A percentile compares a stretch with the other conserved stretches of the same genome.
phyloP scores from a whole-genome alignment of 2,113 vertebrate species.

The Oreochromis tanganicae region DNA sequence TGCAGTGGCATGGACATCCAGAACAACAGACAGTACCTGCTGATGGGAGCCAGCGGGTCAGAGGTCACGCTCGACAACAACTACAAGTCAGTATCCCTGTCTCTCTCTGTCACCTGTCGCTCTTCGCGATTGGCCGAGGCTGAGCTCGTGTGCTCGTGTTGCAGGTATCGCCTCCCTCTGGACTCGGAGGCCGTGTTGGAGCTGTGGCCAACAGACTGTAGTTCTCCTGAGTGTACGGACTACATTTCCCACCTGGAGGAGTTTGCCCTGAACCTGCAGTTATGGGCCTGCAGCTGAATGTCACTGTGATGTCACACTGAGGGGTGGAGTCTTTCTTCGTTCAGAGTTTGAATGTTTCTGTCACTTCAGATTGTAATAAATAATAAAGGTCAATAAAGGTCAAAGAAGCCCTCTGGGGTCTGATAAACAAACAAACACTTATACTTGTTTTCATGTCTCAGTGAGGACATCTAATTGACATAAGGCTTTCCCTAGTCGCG shows the following conservation, averaged over 20 bases:
- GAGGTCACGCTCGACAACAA: slow-evolving; percentile 56
- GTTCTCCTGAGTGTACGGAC: not conserved
- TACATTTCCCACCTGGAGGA: not conserved
- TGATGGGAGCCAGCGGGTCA: slow-evolving; percentile 77
- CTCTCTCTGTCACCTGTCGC: not conserved
- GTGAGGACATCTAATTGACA: not conserved
- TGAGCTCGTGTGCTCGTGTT: not conserved
- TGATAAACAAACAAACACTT: not conserved
- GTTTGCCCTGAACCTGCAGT: not conserved
- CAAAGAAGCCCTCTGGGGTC: not conserved
- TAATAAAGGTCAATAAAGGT: not conserved
- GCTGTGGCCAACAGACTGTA: slow-evolving; percentile 72
- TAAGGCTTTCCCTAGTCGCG: not conserved
- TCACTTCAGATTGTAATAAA: not conserved
- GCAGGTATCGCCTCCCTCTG: slow-evolving; percentile 85
- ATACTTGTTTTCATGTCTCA: not conserved
- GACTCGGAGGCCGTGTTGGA: slow-evolving; percentile 84
- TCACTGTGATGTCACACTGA: not conserved
- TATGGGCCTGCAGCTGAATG: not conserved
- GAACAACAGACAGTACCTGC: slow-evolving; percentile 76
- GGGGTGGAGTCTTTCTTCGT: not conserved
- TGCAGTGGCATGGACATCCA: slow-evolving; percentile 72
- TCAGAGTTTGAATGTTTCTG: not conserved
- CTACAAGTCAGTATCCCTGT: slow-evolving; percentile 23
- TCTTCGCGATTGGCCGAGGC: not conserved